Evolutionary conservation across 2,888 invertebrate genomes (phyloP).

Genomic region (Protodeltote pygarga): DNA sequence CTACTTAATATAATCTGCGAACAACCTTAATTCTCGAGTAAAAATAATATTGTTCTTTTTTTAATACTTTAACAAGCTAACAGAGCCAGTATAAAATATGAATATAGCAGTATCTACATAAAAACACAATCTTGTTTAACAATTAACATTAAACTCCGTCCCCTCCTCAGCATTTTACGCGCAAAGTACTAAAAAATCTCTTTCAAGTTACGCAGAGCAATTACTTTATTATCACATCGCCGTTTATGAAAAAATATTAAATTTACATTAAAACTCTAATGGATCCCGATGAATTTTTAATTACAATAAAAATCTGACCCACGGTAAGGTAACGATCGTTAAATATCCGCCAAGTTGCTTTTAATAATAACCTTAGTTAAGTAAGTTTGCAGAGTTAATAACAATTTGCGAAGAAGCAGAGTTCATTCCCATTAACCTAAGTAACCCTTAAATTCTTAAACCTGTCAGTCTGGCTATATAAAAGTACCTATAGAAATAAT

Average conservation of each 20-base stretch:
- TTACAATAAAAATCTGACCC: conserved; percentile 32
- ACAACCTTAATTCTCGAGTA: no score
- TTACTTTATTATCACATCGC: conserved; percentile 32
- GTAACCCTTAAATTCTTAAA: conserved; percentile 25
- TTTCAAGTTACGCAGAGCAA: conserved; percentile 18
- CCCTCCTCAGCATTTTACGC: conserved; percentile 1
- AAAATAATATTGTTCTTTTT: no score
- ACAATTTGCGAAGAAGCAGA: conserved; percentile 31
- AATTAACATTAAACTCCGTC: background rate
- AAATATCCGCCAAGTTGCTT: conserved; percentile 34
- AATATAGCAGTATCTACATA: background rate
- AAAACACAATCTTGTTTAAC: background rate
- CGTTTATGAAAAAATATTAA: conserved; percentile 28
- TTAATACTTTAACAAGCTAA: no score
- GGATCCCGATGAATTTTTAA: conserved; percentile 39
- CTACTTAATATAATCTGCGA: no score
- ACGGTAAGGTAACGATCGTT: conserved; percentile 29
- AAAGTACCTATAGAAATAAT: no score
- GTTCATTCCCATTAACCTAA: conserved; percentile 33
- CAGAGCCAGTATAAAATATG: no score
- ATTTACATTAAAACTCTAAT: conserved; percentile 38
- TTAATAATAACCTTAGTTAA: conserved; percentile 35
- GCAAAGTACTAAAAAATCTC: conserved; percentile 5
- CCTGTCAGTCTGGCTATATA: conserved; percentile 8
- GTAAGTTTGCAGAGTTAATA: conserved; percentile 42